Conservation (phyloP, 2,113 vertebrate species). For the Poicephalus gulielmi region DNA sequence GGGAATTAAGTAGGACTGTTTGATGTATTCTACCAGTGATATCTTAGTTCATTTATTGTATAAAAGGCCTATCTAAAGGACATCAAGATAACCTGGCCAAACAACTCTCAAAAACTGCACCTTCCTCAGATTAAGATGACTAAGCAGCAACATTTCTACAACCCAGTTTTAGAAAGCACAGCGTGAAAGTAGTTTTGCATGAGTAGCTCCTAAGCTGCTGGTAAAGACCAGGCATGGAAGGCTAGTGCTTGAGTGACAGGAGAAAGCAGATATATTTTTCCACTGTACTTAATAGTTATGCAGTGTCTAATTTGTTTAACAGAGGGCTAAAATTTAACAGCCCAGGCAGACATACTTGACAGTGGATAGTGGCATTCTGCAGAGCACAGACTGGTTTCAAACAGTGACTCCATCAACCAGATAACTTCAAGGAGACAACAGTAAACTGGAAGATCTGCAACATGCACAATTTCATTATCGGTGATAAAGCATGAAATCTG, state of each 20-base stretch:
- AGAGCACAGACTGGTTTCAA: background rate
- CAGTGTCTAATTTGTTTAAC: background rate
- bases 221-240: background rate
- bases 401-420: rapidly evolving
- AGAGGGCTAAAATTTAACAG: background rate
- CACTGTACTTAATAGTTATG: background rate
- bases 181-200: background rate
- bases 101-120: background rate
- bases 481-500: background rate
- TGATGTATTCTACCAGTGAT: background rate
- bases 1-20: background rate
- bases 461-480: background rate
- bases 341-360: background rate
- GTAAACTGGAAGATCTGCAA: background rate
- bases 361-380: background rate
- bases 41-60: background rate
- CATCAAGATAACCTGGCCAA: background rate
- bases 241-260: background rate
- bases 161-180: background rate
- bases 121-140: background rate
- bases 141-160: background rate
- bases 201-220: background rate
- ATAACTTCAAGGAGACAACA: background rate
- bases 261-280: background rate
- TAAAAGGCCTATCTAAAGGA: background rate